Base-by-base conservation (phyloP, 2,888 invertebrate species). In the Hypsopygia costalis region DNA sequence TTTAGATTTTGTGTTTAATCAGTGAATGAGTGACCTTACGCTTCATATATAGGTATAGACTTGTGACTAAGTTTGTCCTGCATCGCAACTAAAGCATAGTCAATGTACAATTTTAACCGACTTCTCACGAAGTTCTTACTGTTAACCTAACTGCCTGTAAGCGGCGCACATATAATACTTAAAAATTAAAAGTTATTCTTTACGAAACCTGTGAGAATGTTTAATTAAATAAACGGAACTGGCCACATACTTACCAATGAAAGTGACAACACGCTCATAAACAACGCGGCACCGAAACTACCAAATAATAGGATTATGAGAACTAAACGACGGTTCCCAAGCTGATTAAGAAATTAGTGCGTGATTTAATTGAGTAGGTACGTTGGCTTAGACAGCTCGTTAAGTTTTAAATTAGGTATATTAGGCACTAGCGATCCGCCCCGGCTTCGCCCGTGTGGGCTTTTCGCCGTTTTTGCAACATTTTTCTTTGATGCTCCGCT, bases 121-220 rank as follows among this genome's bases (percentile, higher is more conserved):
- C 69, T 87, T 88, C 87, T 67, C 87, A 88, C 81, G 80, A 45
- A 55, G 69, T 70, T 66, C 77, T 78, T 79, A 85, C 85, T 86
- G 85, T 83, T 83, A 81, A 70, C 73, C 74, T 81, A 85, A 83
- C 81, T 74, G 75, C 66, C 70, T 67, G 74, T 83, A 85, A 86
- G 81, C 82, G 81, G 70, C 70, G 72, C 76, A 75, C 71, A 74
- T 79, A 79, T 85, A 82, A 81, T 77, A 78, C 74, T 80, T 81
- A 74, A 86, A 82, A 87, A 80, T 81, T 83, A 81, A 86, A 81
- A 85, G 77, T 87, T 81, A 86, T 82, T 85, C 81, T 87, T 79
- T 70, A 68, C 75, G 69, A 76, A 82, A 78, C 70, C 79, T 82
- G 86, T 87, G 88, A 79, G 85, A 85, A 82, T 86, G 79, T 85